Base-by-base conservation (phyloP, 2,888 invertebrate species). In the Tenthredo livida region DNA sequence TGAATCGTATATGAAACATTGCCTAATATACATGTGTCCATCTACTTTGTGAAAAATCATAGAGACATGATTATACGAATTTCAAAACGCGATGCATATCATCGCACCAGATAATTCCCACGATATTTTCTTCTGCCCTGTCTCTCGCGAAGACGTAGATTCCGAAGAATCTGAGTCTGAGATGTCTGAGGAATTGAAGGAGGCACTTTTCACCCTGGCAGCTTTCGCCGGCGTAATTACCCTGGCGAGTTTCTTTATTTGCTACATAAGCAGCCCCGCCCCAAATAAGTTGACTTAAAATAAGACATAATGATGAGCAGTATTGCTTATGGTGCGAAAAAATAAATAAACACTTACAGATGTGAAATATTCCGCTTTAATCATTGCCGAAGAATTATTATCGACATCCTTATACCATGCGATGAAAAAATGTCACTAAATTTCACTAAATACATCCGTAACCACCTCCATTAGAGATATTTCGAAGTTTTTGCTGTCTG, bases 131-230 rank as follows among this genome's bases (percentile, higher is more conserved):
- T 17, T 12, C 67, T 9, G 0, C 15, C 2, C 33, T 21, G 6
- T 43, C 12, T 21, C 2, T n/a, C 10, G 21, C 25, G 43, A 12
- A 77, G 77, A 77, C 29, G 6, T 33, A 50, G 40, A 75, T 7
- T 1, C 5, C 5, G 50, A 77, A 10, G 72, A 73, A 43, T 43
- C 72, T 2, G 29, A n/a, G 5, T 50, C 54, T 29, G 77, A 77
- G 54, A 77, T 54, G 54, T 77, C 40, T 9, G 80, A 61, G 91
- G 92, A 88, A 88, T 88, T 89, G 86, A 88, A 90, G 84, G 90
- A 89, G 25, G 90, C 90, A 17, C 85, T 91, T 75, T 92, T 92
- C 86, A 90, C 91, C 21, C 87, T 91, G 80, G 86, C 87, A 70
- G 86, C 91, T 40, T 89, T 92, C 80, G 87, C 89, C 61, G 87